Conservation (phyloP, 2,113 vertebrate species). For the Cnemophilus loriae region DNA sequence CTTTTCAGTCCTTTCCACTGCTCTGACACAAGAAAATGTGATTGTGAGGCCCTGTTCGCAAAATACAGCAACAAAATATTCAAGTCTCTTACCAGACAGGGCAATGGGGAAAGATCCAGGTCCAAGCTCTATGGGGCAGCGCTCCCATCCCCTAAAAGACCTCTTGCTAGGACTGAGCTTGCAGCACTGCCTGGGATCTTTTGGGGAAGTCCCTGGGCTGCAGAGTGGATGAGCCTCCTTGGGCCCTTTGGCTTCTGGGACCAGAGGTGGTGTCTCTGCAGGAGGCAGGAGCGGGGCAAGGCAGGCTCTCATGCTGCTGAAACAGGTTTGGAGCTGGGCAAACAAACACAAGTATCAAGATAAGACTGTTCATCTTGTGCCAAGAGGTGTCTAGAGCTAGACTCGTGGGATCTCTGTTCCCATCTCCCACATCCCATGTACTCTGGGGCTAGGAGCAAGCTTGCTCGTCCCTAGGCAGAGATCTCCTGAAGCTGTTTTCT, state of each 20-base stretch:
- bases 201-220: background rate
- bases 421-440: rapidly evolving
- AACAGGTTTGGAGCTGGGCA: conserved; percentile 29
- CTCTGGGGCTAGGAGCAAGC: background rate
- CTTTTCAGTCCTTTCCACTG: background rate
- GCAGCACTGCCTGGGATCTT: background rate
- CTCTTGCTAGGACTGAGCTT: rapidly evolving
- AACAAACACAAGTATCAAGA: conserved; percentile 22
- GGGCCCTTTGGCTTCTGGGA: background rate
- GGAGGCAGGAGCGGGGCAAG: background rate
- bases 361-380: background rate
- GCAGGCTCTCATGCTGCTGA: background rate
- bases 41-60: background rate
- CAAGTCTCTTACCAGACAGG: background rate
- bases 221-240: background rate
- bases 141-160: background rate
- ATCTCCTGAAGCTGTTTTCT: background rate
- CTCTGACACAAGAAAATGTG: background rate
- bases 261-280: background rate
- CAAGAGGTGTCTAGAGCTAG: background rate
- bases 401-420: background rate
- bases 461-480: background rate
- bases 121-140: background rate
- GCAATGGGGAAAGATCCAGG: background rate
- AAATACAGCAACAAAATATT: background rate